Evolutionary conservation across 2,113 vertebrate species (phyloP), one percentile per base, ranked within the genome.

Genomic region (Plotosus lineatus): DNA sequence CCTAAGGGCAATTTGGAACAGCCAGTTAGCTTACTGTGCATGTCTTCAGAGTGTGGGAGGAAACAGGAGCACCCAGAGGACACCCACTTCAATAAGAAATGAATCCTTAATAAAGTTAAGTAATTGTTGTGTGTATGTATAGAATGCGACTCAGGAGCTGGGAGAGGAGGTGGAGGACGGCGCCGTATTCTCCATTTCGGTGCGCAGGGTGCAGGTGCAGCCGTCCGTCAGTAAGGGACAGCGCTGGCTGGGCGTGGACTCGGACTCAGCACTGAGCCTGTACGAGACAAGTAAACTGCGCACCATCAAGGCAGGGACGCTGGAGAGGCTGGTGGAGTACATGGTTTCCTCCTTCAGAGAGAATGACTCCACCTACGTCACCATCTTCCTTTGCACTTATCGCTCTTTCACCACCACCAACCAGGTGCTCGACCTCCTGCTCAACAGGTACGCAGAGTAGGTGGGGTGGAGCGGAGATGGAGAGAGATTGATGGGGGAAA

Each of bases 71-170:
- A n/a, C n/a, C n/a, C n/a, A n/a, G n/a, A n/a, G n/a, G n/a, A n/a
- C n/a, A n/a, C n/a, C n/a, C n/a, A n/a, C n/a, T n/a, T n/a, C n/a
- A n/a, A n/a, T n/a, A n/a, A n/a, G n/a, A n/a, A n/a, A n/a, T n/a
- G n/a, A n/a, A n/a, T n/a, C n/a, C n/a, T n/a, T n/a, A n/a, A n/a
- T n/a, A n/a, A n/a, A n/a, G n/a, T n/a, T n/a, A n/a, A n/a, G n/a
- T n/a, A n/a, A n/a, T n/a, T n/a, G n/a, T n/a, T 77, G 42, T 72
- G 44, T 72, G 26, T 72, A 28, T 72, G 17, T 51, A 0, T 89
- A 99, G 98, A 98, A 95, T 94, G 96, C 95, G 88, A 97, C 96
- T 53, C 98, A 99, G 95, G 98, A 99, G 96, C 98, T 99, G 0
- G 96, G 96, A 15, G 98, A 99, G 91, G 98, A 99, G 93, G 93